Conservation (phyloP, 2,113 vertebrate genomes). For the Cairina moschata region DNA sequence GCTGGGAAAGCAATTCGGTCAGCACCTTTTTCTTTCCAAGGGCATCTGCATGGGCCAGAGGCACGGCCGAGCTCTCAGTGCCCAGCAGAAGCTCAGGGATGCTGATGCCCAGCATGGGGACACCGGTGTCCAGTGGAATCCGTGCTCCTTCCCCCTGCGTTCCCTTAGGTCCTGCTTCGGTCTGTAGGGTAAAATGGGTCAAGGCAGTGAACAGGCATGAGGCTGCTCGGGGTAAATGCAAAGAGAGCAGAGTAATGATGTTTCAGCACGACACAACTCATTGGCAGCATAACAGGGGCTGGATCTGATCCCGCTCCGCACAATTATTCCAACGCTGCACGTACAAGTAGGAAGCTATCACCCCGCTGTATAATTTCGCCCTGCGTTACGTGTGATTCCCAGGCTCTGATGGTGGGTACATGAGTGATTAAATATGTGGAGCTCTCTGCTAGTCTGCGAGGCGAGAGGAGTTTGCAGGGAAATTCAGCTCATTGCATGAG, state of each 20-base stretch:
- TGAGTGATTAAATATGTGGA: not conserved
- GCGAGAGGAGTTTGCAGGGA: not conserved
- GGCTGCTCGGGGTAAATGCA: fast-evolving
- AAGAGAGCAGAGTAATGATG: not conserved
- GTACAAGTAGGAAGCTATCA: not conserved
- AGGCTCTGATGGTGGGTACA: not conserved
- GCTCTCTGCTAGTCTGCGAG: fast-evolving
- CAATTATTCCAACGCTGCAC: not conserved
- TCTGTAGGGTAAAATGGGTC: not conserved
- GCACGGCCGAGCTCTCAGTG: not conserved
- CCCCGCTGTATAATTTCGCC: fast-evolving
- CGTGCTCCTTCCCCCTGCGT: fast-evolving
- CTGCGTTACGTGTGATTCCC: not conserved
- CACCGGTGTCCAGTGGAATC: not conserved
- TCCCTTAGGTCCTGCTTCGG: fast-evolving
- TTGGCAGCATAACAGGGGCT: not conserved
- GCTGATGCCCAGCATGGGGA: fast-evolving
- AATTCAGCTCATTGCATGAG: not conserved
- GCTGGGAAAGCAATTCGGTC: fast-evolving
- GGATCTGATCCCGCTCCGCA: not conserved
- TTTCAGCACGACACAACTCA: not conserved
- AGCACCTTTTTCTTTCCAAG: fast-evolving
- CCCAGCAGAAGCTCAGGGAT: fast-evolving
- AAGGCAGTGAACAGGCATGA: fast-evolving
- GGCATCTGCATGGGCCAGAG: not conserved